Evolutionary conservation across 2,888 invertebrate species (phyloP).

Genomic region (Heterodera filipjevi): DNA sequence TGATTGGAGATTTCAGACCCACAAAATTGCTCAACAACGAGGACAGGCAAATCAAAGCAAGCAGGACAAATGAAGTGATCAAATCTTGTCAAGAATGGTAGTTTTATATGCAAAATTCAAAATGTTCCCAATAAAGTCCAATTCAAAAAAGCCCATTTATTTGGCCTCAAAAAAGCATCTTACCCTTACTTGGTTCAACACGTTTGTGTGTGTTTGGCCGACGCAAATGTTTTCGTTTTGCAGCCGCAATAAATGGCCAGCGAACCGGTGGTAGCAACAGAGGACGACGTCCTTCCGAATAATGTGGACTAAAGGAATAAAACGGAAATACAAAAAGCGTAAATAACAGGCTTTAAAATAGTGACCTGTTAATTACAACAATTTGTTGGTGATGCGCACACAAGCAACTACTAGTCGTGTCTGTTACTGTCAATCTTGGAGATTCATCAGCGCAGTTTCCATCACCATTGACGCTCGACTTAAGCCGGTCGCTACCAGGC

Average conservation of each 20-base stretch:
- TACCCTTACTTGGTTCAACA: neutral
- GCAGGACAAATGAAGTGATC: neutral
- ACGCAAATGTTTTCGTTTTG: neutral
- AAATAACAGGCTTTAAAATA: too few species aligned
- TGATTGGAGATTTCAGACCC: neutral
- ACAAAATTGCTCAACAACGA: neutral
- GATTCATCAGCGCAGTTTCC: too few species aligned
- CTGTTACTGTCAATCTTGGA: too few species aligned
- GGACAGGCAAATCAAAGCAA: constrained; percentile 1
- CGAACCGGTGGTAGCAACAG: neutral
- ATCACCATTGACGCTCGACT: too few species aligned
- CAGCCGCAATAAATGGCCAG: neutral
- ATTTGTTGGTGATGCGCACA: too few species aligned
- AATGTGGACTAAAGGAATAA: neutral
- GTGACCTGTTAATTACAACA: too few species aligned
- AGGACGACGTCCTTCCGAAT: neutral
- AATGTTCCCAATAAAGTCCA: neutral
- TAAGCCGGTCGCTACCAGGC: too few species aligned
- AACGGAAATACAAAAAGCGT: neutral
- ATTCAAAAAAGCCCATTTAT: too few species aligned
- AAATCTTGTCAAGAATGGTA: too few species aligned
- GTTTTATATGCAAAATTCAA: neutral
- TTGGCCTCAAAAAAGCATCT: too few species aligned
- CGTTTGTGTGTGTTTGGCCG: neutral
- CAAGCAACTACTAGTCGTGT: too few species aligned